Evolutionary conservation across 2,797 vertebrate genomes (phyloP).

Genomic region (Tamandua tetradactyla): DNA sequence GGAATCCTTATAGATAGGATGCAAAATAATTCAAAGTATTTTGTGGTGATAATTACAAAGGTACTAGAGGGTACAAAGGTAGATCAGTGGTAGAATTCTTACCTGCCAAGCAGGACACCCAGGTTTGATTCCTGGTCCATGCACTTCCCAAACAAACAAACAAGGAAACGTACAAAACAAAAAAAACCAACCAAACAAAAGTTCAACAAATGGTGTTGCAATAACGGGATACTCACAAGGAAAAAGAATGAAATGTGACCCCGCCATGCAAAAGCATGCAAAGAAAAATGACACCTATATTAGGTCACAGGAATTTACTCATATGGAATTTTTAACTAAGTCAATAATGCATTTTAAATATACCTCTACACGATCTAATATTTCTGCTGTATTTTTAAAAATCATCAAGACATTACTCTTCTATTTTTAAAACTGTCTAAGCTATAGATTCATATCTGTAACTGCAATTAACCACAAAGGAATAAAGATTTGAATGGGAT

Average conservation of each 20-base stretch:
- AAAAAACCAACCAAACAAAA: too few relatives aligned
- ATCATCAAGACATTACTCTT: not conserved
- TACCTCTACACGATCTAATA: not conserved
- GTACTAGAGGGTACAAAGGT: too few relatives aligned
- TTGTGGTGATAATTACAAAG: not conserved
- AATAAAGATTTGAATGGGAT: slow-evolving; percentile 25
- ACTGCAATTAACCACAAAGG: slow-evolving; percentile 24
- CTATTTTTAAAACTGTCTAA: slow-evolving; percentile 5
- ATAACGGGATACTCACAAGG: too few relatives aligned
- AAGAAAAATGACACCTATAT: not conserved
- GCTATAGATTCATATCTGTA: not conserved
- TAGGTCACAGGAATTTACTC: not conserved
- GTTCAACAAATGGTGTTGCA: too few relatives aligned
- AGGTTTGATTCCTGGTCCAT: too few relatives aligned
- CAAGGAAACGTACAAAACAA: too few relatives aligned
- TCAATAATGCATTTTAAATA: not conserved
- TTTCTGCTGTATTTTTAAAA: not conserved
- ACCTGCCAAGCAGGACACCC: too few relatives aligned
- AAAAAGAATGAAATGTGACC: too few relatives aligned
- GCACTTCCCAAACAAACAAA: too few relatives aligned
- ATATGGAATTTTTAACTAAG: not conserved
- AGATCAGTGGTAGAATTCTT: too few relatives aligned
- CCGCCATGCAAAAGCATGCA: too few relatives aligned
- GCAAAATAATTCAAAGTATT: slow-evolving; percentile 9
- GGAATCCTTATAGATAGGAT: not conserved